Percentiles rank a stretch among this genome's conserved stretches.
phyloP scores from a whole-genome alignment of 2,113 vertebrate genomes.

The Miniopterus natalensis region DNA sequence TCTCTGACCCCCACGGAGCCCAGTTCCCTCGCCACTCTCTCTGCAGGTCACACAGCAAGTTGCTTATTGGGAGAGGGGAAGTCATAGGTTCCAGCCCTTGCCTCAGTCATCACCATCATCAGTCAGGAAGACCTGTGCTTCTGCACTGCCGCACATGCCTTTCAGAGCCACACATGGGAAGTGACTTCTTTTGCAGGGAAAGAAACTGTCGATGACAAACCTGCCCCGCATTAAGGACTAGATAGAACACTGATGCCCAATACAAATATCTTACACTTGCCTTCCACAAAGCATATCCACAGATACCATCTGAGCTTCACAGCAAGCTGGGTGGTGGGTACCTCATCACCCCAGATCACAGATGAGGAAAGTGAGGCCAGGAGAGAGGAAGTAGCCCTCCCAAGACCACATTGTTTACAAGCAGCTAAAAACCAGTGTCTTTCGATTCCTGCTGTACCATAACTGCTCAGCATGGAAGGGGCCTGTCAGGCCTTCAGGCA shows the following conservation, averaged over 20 bases:
- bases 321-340: not conserved
- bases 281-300: not conserved
- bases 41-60: constrained; percentile 54
- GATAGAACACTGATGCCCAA: not conserved
- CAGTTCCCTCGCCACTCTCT: not conserved
- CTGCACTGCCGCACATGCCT: not conserved
- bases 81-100: not conserved
- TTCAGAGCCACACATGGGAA: not conserved
- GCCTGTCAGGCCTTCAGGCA: not conserved
- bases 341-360: not conserved
- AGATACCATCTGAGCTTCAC: not conserved
- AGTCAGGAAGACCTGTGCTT: not conserved
- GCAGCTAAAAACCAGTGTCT: not conserved
- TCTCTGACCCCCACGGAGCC: not conserved
- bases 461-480: not conserved
- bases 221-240: not conserved
- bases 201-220: not conserved
- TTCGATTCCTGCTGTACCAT: not conserved
- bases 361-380: not conserved
- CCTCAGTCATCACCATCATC: not conserved
- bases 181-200: constrained; percentile 2
- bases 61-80: not conserved
- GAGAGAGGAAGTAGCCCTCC: not conserved
- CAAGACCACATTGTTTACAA: not conserved
- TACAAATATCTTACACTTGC: constrained; percentile 15